Percentiles rank a stretch among this genome's conserved stretches.
These are phyloP conservation scores for Xenopus petersii DNA, from an alignment of 2,797 vertebrate genomes.

Conservation along the genomic window DNA sequence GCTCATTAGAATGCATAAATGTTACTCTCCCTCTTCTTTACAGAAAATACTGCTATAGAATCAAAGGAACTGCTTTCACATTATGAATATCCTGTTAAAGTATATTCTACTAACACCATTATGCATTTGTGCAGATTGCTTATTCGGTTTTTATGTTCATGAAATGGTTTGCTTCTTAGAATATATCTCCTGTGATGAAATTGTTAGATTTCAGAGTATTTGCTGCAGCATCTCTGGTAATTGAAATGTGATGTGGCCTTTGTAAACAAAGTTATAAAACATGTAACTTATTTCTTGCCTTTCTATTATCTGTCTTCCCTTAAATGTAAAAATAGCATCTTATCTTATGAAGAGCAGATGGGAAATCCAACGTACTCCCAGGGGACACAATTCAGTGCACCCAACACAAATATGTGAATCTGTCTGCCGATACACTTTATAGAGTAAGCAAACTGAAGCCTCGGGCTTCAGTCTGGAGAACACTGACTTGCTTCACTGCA, in stretches of 20 bases:
- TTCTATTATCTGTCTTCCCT: background rate
- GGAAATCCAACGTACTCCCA: conserved; percentile 1
- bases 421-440: background rate
- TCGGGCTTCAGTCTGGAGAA: background rate
- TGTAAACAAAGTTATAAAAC: conserved; percentile 3
- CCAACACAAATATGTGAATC: background rate
- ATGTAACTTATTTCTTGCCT: background rate
- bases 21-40: too few relatives aligned
- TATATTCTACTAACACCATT: too few relatives aligned
- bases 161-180: too few relatives aligned
- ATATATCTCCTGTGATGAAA: too few relatives aligned
- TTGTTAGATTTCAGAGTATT: too few relatives aligned
- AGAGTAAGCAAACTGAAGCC: background rate
- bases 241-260: background rate
- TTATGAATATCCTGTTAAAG: too few relatives aligned
- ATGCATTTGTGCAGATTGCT: too few relatives aligned
- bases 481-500: background rate
- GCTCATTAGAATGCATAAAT: too few relatives aligned
- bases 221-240: background rate
- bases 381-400: conserved; percentile 2
- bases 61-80: too few relatives aligned
- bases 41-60: too few relatives aligned
- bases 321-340: background rate
- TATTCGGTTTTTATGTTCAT: too few relatives aligned
- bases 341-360: background rate